Base-by-base conservation (phyloP, 2,797 vertebrate genomes). In the Ptychobarbus kaznakovi region DNA sequence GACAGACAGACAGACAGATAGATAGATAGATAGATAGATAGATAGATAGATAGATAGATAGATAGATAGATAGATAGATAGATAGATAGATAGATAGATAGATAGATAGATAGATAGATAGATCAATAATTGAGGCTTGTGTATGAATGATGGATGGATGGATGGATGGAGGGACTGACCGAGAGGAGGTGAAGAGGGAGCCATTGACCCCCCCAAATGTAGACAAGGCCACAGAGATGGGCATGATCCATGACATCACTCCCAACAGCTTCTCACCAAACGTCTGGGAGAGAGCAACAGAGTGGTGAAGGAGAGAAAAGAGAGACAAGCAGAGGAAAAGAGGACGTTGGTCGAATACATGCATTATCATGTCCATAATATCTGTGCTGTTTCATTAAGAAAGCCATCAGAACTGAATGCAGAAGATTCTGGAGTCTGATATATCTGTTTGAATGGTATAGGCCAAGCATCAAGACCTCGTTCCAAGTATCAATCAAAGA, bases 181-280 rank as follows among this genome's bases (percentile, higher is more conserved):
- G 94, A 86, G 97, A 97, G 22, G 97, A 98, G 66, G 97, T 98
- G 90, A 98, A 98, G 86, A 98, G 96, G 86, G 97, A 98, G 8
- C 97, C 97, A 66, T 98, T 98, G 88, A 98, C 97, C 42, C 97
- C 97, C 56, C 97, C 97, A 51, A 98, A 98, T 82, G 97, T 98
- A 87, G 97, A 98, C 66, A 98, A 95, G 79, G 97, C 97, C 87
- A 98, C 97, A 1, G 97, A 97, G 91, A 98, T 97, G 92, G 97
- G 97, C 97, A 98, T 98, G 93, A 98, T 96, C 97, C 97, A 98
- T 25, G 97, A 92, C 97, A 98, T 97, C 86, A 97, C 96, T 4
- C 97, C 97, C 61, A 98, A 92, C 82, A 98, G 95, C 93, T 98
- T 98, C 93, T 98, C 96, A 84, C 97, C 97, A 88, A 98, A 98